Evolutionary conservation across 2,888 invertebrate genomes (phyloP).

Genomic region (Tillus elongatus): DNA sequence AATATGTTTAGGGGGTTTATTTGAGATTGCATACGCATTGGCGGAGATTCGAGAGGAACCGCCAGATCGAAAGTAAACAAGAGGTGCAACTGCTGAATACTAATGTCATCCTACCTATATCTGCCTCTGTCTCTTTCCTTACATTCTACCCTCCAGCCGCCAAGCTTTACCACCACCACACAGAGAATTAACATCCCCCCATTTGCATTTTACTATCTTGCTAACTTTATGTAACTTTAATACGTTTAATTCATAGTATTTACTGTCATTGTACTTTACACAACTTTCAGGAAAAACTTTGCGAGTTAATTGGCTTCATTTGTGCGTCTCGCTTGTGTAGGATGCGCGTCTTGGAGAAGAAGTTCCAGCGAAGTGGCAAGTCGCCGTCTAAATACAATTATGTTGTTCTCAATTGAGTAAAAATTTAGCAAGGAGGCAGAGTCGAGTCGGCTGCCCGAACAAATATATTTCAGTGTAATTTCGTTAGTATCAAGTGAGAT

Average conservation of each 20-base stretch:
- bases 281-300: not conserved
- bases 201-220: slow-evolving; percentile 34
- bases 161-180: no score
- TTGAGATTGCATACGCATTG: slow-evolving; percentile 3
- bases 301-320: slow-evolving; percentile 3
- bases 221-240: slow-evolving; percentile 34
- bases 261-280: slow-evolving; percentile 15
- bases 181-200: slow-evolving; percentile 34
- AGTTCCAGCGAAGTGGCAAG: no score
- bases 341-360: no score
- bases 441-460: no score
- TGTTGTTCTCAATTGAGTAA: no score
- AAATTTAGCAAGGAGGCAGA: no score
- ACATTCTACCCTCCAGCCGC: no score
- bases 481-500: no score
- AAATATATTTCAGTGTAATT: no score
- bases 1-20: not conserved
- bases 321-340: no score
- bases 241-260: slow-evolving; percentile 32
- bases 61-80: slow-evolving; percentile 33
- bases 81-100: slow-evolving; percentile 31
- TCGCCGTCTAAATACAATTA: no score
- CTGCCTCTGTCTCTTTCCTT: no score
- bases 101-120: slow-evolving; percentile 31
- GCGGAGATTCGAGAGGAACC: not conserved